A percentile compares a stretch with the other conserved stretches of the same genome.
Conservation (phyloP, 2,888 invertebrate species). For the Amphipyra tragopoginis region DNA sequence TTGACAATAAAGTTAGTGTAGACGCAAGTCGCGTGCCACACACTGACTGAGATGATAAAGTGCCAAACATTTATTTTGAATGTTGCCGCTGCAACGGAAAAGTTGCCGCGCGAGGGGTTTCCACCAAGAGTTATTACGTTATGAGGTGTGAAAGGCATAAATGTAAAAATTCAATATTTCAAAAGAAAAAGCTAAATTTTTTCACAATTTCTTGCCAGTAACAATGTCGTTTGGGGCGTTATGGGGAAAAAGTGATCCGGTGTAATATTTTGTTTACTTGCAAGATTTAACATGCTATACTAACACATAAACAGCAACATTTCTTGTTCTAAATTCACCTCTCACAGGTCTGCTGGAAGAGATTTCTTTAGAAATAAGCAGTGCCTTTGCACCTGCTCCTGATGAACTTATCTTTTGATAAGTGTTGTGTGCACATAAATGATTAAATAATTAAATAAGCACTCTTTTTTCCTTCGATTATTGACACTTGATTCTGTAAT, state of each 20-base stretch:
- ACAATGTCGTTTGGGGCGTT: conserved; percentile 75
- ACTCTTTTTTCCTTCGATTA: conserved; percentile 11
- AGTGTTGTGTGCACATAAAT: too few species aligned
- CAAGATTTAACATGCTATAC: conserved; percentile 38
- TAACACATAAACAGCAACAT: conserved; percentile 1
- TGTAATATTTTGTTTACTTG: conserved; percentile 48
- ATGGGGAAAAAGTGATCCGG: conserved; percentile 49
- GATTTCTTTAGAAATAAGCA: too few species aligned
- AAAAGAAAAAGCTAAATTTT: conserved; percentile 80
- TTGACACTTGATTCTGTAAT: conserved; percentile 12
- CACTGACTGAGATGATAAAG: conserved; percentile 80
- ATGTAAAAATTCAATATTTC: conserved; percentile 90
- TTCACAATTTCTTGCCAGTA: conserved; percentile 75
- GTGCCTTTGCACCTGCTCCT: too few species aligned
- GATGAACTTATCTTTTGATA: too few species aligned
- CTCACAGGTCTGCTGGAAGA: too few species aligned
- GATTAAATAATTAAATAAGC: too few species aligned
- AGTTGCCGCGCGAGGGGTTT: conserved; percentile 80
- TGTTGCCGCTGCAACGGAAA: conserved; percentile 86
- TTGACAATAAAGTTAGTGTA: conserved; percentile 61
- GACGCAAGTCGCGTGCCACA: conserved; percentile 65
- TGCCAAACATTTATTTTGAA: conserved; percentile 88
- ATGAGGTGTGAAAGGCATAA: conserved; percentile 90
- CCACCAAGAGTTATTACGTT: conserved; percentile 88
- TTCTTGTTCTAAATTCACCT: too few species aligned